phyloP scores from a whole-genome alignment of 2,888 invertebrate genomes.

The Pterostichus niger region DNA sequence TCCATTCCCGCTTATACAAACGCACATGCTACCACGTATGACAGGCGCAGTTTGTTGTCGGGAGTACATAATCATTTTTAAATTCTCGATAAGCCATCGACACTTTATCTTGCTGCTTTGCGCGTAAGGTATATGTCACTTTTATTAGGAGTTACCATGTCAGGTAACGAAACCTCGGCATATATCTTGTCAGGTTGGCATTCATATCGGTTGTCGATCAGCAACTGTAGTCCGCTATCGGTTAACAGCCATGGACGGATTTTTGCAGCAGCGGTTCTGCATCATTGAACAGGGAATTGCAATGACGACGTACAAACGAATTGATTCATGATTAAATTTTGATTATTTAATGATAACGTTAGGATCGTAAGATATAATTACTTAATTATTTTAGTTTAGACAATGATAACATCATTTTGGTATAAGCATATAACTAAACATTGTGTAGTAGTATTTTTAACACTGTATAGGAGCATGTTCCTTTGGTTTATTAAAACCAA shows the following conservation, averaged over 20 bases:
- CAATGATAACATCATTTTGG: background rate
- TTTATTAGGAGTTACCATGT: conserved; percentile 73
- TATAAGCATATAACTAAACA: too few relatives aligned
- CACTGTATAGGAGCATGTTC: too few relatives aligned
- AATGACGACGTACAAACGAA: background rate
- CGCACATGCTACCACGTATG: background rate
- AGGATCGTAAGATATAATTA: conserved; percentile 21
- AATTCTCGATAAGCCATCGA: conserved; percentile 57
- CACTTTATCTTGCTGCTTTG: conserved; percentile 30
- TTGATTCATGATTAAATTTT: conserved; percentile 1
- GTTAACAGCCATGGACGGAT: conserved; percentile 32
- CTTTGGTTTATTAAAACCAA: too few relatives aligned
- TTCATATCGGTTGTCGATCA: conserved; percentile 61
- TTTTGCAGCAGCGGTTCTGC: conserved; percentile 50
- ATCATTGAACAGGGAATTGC: conserved; percentile 58
- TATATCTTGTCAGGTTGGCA: conserved; percentile 55
- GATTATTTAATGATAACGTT: conserved; percentile 4
- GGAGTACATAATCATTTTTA: conserved; percentile 53
- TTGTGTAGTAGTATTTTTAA: background rate
- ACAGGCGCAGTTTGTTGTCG: conserved; percentile 47
- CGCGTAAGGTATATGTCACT: conserved; percentile 51
- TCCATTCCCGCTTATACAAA: too few relatives aligned
- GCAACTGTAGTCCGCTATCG: conserved; percentile 38
- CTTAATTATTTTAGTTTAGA: conserved; percentile 23
- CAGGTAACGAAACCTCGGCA: conserved; percentile 60